These are phyloP conservation scores for Eubasilissa regina DNA, from an alignment of 1,140 invertebrate species.

Conservation along the genomic window DNA sequence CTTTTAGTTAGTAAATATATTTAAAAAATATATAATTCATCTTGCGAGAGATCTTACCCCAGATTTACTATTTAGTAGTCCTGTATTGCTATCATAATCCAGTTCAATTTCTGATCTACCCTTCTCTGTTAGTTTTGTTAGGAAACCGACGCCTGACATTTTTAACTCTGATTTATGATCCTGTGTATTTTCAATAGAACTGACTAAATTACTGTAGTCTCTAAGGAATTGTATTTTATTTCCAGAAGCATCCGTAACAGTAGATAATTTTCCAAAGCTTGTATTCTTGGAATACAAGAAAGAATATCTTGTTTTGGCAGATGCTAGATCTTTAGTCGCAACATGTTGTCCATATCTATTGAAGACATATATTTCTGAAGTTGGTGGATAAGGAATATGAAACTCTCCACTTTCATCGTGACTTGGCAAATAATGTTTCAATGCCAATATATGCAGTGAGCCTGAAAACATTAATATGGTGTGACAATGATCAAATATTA, in stretches of 20 bases:
- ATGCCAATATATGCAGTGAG: constrained; percentile 88
- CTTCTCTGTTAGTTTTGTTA: constrained; percentile 87
- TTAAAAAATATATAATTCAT: background rate
- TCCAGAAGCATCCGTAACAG: constrained; percentile 92
- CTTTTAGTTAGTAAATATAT: constrained; percentile 2
- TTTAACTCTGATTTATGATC: constrained; percentile 92
- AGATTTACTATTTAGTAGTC: constrained; percentile 85
- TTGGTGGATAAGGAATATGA: constrained; percentile 91
- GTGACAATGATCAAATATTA: background rate
- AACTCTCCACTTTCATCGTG: constrained; percentile 94
- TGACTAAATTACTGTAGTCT: constrained; percentile 91
- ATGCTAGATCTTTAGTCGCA: constrained; percentile 92
- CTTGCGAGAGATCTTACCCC: constrained; percentile 72
- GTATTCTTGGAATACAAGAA: constrained; percentile 98
- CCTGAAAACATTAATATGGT: constrained; percentile 65
- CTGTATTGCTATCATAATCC: constrained; percentile 88
- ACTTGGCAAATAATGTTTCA: constrained; percentile 91
- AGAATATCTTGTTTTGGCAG: constrained; percentile 92
- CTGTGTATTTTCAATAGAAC: constrained; percentile 94
- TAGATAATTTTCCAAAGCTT: constrained; percentile 93
- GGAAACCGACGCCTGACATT: constrained; percentile 89
- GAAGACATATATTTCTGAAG: constrained; percentile 95
- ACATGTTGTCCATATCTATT: constrained; percentile 96
- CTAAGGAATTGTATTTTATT: constrained; percentile 94
- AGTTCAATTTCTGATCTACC: constrained; percentile 86